phyloP scores from a whole-genome alignment of 2,888 invertebrate genomes.

The Noctua janthina region DNA sequence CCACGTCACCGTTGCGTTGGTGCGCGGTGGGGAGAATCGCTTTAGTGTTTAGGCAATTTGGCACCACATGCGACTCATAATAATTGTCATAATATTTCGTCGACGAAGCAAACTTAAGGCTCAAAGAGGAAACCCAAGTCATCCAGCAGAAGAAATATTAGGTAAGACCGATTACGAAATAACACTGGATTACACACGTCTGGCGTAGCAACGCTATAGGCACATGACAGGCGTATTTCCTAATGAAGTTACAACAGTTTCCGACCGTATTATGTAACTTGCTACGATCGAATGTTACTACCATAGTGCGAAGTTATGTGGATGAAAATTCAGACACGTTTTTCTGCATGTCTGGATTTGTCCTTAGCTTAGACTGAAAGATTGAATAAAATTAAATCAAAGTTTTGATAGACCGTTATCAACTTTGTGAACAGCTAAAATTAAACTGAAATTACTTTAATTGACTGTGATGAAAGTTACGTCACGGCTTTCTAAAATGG shows the following conservation, averaged over 20 bases:
- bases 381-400: conserved; percentile 7
- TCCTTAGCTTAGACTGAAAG: background rate
- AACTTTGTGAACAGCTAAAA: conserved; percentile 15
- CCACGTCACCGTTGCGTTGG: background rate
- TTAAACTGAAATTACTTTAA: background rate
- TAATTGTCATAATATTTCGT: background rate
- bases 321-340: background rate
- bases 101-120: background rate
- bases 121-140: background rate
- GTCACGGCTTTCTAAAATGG: background rate
- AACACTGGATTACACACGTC: background rate
- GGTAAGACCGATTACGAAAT: background rate
- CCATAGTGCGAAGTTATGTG: background rate
- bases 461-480: background rate
- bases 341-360: background rate
- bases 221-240: background rate
- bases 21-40: background rate
- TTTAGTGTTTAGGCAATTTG: background rate
- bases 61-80: background rate
- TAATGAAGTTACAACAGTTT: background rate
- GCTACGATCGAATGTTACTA: background rate
- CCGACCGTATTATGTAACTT: background rate
- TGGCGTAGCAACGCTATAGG: background rate
- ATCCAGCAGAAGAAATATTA: background rate
- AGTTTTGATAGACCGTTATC: conserved; percentile 38